These are phyloP conservation scores for Melinaea menophilus DNA, from an alignment of 2,888 invertebrate genomes.

Conservation along the genomic window DNA sequence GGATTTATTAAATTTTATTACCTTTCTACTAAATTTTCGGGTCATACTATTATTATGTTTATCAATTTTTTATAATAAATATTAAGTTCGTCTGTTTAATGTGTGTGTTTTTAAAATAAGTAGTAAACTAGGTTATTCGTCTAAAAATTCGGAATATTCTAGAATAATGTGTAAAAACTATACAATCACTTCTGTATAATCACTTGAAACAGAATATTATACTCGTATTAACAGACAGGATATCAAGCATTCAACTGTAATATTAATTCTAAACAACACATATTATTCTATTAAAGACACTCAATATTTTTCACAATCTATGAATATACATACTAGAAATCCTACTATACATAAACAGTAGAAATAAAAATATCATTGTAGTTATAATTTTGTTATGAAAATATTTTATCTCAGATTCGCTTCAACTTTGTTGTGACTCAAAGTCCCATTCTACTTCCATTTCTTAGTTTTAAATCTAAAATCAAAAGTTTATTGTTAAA, in stretches of 20 bases:
- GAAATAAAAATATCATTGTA: neutral
- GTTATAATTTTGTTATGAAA: conserved; percentile 31
- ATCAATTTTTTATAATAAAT: neutral
- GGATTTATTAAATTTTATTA: conserved; percentile 42
- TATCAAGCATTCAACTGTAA: neutral
- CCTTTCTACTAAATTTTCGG: neutral
- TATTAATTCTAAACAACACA: neutral
- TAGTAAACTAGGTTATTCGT: neutral
- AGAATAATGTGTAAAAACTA: no score
- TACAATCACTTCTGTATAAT: no score
- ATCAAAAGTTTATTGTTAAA: no score
- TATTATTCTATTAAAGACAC: neutral
- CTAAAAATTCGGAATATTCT: no score
- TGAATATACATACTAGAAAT: neutral
- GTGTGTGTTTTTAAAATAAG: neutral
- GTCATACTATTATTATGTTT: neutral
- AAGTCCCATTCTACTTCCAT: conserved; percentile 17
- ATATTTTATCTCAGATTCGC: conserved; percentile 2
- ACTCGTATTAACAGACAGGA: neutral
- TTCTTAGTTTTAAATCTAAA: no score
- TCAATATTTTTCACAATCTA: neutral
- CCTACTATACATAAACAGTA: no score
- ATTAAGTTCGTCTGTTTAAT: neutral
- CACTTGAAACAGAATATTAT: neutral
- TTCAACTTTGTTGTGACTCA: conserved; percentile 8